A percentile compares a stretch with the other conserved stretches of the same genome.
Conservation (phyloP, 1,140 invertebrate genomes). For the Zaprionus ghesquierei region DNA sequence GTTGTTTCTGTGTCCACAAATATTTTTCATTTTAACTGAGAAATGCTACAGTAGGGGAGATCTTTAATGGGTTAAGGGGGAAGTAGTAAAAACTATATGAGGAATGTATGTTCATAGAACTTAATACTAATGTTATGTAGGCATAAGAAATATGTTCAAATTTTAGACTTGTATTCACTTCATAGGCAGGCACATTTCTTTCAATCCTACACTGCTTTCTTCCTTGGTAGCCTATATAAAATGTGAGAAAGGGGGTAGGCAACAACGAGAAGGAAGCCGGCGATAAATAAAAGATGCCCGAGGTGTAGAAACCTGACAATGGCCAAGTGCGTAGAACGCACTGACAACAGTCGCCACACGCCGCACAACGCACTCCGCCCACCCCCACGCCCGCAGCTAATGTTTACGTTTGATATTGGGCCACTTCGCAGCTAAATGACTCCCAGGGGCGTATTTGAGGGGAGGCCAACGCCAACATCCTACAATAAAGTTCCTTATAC, state of each 20-base stretch:
- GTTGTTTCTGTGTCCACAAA: background rate
- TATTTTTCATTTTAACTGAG: constrained; percentile 3
- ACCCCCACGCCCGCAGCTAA: background rate
- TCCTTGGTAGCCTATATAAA: too few relatives aligned
- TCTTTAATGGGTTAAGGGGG: background rate
- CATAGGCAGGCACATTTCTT: too few relatives aligned
- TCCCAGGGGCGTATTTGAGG: constrained; percentile 61
- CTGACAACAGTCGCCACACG: background rate
- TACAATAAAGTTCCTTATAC: constrained; percentile 19
- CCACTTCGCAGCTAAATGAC: constrained; percentile 49
- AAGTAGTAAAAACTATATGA: background rate
- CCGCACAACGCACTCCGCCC: too few relatives aligned
- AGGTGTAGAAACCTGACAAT: constrained; percentile 7
- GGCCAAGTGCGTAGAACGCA: constrained; percentile 5
- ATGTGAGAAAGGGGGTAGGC: background rate
- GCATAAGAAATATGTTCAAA: too few relatives aligned
- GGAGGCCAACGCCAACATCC: background rate
- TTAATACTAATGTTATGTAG: background rate
- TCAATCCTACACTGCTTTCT: too few relatives aligned
- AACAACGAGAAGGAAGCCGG: background rate
- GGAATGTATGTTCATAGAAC: background rate
- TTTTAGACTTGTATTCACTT: too few relatives aligned
- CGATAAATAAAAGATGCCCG: constrained; percentile 17
- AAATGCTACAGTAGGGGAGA: background rate
- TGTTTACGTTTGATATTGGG: constrained; percentile 26